phyloP scores from a whole-genome alignment of 1,140 invertebrate species.

The Bombus waltoni region DNA sequence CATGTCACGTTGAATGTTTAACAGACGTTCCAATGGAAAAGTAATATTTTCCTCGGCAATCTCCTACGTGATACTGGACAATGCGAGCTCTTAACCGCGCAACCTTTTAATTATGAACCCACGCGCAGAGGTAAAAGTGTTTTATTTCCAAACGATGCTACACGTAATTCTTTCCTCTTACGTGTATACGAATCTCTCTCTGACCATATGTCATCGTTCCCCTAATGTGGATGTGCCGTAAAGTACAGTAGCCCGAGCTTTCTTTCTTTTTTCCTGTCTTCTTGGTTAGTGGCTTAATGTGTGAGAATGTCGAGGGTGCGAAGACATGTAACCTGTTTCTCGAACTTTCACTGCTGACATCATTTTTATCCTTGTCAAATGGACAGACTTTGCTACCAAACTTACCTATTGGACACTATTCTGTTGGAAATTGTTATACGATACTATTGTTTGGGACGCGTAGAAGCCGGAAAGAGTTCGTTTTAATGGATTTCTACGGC shows the following conservation, averaged over 20 bases:
- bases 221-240: slow-evolving; percentile 27
- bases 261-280: neutral
- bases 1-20: slow-evolving; percentile 56
- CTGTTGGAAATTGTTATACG: neutral
- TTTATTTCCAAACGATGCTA: slow-evolving; percentile 34
- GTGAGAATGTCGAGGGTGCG: neutral
- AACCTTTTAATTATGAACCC: slow-evolving; percentile 53
- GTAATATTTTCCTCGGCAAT: slow-evolving; percentile 56
- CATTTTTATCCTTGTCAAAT: neutral
- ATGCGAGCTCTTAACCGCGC: slow-evolving; percentile 18
- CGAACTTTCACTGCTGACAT: neutral
- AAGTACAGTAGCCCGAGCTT: neutral
- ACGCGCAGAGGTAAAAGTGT: slow-evolving; percentile 25
- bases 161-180: slow-evolving; percentile 17
- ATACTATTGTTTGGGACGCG: too few relatives aligned
- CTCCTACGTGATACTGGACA: slow-evolving; percentile 42
- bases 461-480: too few relatives aligned
- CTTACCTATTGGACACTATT: neutral
- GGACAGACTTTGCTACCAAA: neutral
- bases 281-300: neutral
- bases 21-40: slow-evolving; percentile 62
- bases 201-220: slow-evolving; percentile 20
- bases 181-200: slow-evolving; percentile 8
- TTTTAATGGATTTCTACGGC: too few relatives aligned
- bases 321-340: neutral